These are phyloP conservation scores for Smithornis capensis DNA, from an alignment of 2,113 vertebrate species.

Conservation along the genomic window DNA sequence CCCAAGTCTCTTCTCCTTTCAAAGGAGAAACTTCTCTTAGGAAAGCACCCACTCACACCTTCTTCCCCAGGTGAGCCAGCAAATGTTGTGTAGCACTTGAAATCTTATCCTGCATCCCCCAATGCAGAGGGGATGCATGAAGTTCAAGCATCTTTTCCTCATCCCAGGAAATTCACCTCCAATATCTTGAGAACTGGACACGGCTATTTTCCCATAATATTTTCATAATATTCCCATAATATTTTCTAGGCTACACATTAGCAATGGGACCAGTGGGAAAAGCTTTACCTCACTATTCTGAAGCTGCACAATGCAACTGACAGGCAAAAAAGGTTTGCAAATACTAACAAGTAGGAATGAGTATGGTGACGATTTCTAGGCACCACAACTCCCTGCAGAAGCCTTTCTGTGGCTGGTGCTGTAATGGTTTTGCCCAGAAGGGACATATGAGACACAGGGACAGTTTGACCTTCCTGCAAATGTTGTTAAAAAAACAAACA, in stretches of 20 bases:
- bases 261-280: rapidly evolving
- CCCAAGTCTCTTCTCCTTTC: neutral
- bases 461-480: slow-evolving; percentile 42
- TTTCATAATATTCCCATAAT: too few relatives aligned
- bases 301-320: neutral
- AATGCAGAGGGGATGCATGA: neutral
- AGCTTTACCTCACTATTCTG: neutral
- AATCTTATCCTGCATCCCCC: too few relatives aligned
- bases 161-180: neutral
- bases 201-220: neutral
- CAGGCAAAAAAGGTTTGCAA: neutral
- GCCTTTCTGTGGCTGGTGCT: neutral
- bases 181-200: neutral
- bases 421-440: neutral
- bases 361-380: neutral
- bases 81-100: neutral
- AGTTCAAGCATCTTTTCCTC: neutral
- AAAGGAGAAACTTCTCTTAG: neutral
- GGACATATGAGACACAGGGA: neutral
- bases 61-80: neutral
- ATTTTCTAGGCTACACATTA: neutral
- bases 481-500: slow-evolving; percentile 27
- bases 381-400: neutral
- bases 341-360: neutral
- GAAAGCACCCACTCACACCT: neutral